Conservation (phyloP, 2,888 invertebrate species). For the Stictocephala bisonia region DNA sequence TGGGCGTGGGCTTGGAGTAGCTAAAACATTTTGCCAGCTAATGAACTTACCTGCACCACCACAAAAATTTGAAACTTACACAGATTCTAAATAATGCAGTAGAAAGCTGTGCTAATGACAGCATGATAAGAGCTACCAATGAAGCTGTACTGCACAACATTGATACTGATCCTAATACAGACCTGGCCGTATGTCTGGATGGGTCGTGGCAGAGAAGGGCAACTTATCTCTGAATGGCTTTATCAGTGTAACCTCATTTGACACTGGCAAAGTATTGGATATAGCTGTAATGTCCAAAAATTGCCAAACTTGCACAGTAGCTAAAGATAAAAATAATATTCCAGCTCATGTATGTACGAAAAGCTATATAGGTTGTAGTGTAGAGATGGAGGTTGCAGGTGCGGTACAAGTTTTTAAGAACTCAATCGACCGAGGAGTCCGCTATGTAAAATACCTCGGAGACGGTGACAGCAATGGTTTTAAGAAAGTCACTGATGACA, state of each 20-base stretch:
- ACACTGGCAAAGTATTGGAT: conserved; percentile 19
- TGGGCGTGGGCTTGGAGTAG: too few relatives aligned
- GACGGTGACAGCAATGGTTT: background rate
- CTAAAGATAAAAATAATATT: background rate
- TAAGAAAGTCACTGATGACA: too few relatives aligned
- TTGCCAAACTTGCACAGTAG: background rate
- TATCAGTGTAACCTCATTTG: conserved; percentile 30
- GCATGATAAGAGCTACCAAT: conserved; percentile 23
- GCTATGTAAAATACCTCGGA: background rate
- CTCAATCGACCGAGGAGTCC: background rate
- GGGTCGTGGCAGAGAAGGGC: conserved; percentile 31
- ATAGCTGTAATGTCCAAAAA: conserved; percentile 12
- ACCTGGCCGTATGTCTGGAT: conserved; percentile 21
- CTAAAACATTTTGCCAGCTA: background rate
- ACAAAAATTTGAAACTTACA: conserved; percentile 24
- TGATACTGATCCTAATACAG: conserved; percentile 1
- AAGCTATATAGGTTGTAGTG: background rate
- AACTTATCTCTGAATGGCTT: conserved; percentile 21
- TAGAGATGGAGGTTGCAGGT: too few relatives aligned
- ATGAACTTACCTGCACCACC: conserved; percentile 12
- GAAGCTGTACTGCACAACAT: too few relatives aligned
- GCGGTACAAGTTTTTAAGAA: background rate
- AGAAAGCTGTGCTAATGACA: conserved; percentile 10
- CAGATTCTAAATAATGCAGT: background rate
- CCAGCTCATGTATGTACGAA: background rate